These are phyloP conservation scores for Monodelphis domestica DNA, from an alignment of 2,797 vertebrate species.

Conservation along the genomic window DNA sequence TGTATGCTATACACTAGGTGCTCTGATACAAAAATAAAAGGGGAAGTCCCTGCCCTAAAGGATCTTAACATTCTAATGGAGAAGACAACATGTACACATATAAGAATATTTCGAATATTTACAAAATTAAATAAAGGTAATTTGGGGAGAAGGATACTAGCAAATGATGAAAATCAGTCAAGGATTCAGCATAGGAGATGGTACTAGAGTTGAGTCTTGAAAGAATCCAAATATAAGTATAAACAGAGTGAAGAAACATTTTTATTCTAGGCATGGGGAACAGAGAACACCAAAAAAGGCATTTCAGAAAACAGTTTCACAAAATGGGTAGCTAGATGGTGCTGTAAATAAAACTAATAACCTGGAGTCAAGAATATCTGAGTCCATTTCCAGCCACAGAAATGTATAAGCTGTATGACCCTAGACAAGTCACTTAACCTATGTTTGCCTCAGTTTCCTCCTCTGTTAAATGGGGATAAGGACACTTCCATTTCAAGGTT, in stretches of 20 bases:
- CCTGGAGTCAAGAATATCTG: neutral
- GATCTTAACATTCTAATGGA: neutral
- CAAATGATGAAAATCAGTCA: neutral
- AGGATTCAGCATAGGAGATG: neutral
- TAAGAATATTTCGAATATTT: neutral
- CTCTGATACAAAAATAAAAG: neutral
- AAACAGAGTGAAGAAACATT: neutral
- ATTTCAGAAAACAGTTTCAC: neutral
- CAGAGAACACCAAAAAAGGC: neutral
- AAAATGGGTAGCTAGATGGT: neutral
- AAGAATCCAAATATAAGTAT: neutral
- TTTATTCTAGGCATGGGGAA: neutral
- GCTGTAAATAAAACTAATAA: neutral
- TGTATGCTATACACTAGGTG: neutral
- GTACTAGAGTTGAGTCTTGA: neutral
- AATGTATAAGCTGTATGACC: neutral
- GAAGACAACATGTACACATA: neutral
- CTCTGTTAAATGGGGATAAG: neutral
- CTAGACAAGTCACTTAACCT: neutral
- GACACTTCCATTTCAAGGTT: neutral
- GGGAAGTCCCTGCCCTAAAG: neutral
- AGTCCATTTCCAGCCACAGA: neutral
- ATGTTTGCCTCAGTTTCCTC: neutral
- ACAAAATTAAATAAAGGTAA: neutral
- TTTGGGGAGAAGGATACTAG: neutral